Percentiles rank a stretch among this genome's conserved stretches.
Conservation (phyloP, 2,888 invertebrate genomes). For the Oscheius myriophilus region DNA sequence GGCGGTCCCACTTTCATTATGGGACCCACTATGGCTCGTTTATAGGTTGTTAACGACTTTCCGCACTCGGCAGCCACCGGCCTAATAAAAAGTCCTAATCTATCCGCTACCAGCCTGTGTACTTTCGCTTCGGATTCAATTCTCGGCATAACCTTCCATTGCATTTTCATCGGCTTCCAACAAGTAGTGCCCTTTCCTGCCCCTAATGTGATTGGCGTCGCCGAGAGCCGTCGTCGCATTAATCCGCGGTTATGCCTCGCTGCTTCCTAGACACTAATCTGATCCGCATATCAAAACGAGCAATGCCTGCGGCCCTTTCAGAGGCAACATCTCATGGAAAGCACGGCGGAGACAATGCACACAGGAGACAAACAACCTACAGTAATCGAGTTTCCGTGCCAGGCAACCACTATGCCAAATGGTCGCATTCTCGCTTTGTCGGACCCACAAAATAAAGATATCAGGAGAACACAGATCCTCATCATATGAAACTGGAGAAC, state of each 20-base stretch:
- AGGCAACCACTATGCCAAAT: no score
- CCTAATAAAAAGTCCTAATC: neutral
- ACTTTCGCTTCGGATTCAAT: neutral
- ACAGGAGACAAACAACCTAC: no score
- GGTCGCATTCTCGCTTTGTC: no score
- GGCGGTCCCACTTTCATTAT: conserved; percentile 1
- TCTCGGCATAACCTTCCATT: neutral
- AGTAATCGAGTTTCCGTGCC: no score
- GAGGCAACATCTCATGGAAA: no score
- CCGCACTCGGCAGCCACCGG: conserved; percentile 1
- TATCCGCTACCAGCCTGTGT: neutral
- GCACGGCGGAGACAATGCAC: no score
- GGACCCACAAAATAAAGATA: no score
- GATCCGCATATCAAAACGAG: neutral
- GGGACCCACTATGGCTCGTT: conserved; percentile 4
- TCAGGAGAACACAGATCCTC: no score
- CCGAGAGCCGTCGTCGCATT: conserved; percentile 22
- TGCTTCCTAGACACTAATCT: conserved; percentile 25
- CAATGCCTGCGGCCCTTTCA: neutral
- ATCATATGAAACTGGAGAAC: no score
- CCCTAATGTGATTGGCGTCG: conserved; percentile 22
- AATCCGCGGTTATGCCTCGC: conserved; percentile 24
- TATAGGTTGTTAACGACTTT: conserved; percentile 17
- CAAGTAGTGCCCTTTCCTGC: neutral
- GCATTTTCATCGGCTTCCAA: neutral